phyloP scores from a whole-genome alignment of 2,797 vertebrate species.

The Cyclura pinguis region DNA sequence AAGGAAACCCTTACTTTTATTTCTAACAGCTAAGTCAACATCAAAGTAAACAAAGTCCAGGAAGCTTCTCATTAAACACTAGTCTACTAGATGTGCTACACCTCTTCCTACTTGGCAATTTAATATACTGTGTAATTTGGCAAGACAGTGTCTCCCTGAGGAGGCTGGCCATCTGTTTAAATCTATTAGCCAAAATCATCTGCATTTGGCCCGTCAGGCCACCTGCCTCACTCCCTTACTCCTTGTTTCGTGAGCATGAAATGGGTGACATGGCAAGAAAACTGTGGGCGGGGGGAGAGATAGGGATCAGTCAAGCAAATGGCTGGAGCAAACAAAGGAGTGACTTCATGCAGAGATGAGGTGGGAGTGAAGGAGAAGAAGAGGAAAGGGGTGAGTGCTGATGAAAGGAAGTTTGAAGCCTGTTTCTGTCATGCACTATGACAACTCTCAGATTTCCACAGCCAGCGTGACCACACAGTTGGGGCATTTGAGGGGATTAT shows the following conservation, averaged over 20 bases:
- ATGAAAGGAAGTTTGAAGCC: neutral
- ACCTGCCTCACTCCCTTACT: neutral
- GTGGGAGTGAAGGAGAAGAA: neutral
- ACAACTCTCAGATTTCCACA: too few species aligned
- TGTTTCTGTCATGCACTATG: neutral
- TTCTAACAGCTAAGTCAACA: neutral
- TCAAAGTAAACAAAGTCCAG: neutral
- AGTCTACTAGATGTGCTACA: too few species aligned
- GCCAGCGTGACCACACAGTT: too few species aligned
- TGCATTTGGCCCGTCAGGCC: neutral
- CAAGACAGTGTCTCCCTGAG: neutral
- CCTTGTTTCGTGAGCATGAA: neutral
- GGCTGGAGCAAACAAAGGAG: slow-evolving; percentile 31
- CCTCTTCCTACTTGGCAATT: neutral
- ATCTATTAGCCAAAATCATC: neutral
- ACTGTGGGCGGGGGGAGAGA: neutral
- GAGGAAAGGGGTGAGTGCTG: neutral
- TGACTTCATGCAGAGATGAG: neutral
- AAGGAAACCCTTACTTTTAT: neutral
- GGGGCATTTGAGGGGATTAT: too few species aligned
- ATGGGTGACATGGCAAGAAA: slow-evolving; percentile 29
- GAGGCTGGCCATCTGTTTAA: slow-evolving; percentile 10
- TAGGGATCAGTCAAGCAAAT: slow-evolving; percentile 21
- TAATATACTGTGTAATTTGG: neutral
- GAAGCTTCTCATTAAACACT: neutral